Evolutionary conservation across 2,888 invertebrate species (phyloP), one percentile per base, ranked within the genome.

Genomic region (Tethea ocularis): DNA sequence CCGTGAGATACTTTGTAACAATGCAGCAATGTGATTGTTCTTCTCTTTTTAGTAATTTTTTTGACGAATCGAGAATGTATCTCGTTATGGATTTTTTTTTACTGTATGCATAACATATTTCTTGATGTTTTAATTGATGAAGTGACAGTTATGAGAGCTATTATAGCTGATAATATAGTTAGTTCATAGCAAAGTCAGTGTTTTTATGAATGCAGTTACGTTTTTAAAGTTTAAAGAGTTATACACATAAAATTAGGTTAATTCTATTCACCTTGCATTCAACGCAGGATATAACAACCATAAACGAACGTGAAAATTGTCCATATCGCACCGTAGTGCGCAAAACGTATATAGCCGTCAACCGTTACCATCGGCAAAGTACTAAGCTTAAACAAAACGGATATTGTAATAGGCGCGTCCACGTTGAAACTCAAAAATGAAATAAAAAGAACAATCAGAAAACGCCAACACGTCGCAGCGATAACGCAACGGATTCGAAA

Each of bases 401-500:
- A 82, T 81, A 83, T 80, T 63, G 64, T 67, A 69, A 69, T 68
- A 73, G 70, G 67, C 67, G 71, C 59, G 58, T 72, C 68, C 73
- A 67, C 72, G 72, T 77, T 78, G 65, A 67, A 72, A 74, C 69
- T 67, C 64, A 74, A 75, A 72, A 63, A 52, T 64, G 64, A 71
- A 70, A 72, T 71, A 76, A 82, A 84, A 86, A 84, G 84, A 88
- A 89, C 91, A 89, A 90, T 90, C 87, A 87, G 84, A 85, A 88
- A 89, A 89, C 85, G 87, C 86, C 86, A 86, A 85, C 91, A 90
- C 91, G 91, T 91, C 83, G 78, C 82, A 71, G 80, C 92, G 88
- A 91, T 91, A 92, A 91, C 89, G 88, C 87, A 91, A 92, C 92
- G 91, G 89, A 91, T 91, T 91, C 92, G 87, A 92, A 91, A 92